A percentile compares a stretch with the other conserved stretches of the same genome.
These are phyloP conservation scores for Gastracanthus pulcherrimus DNA, from an alignment of 2,888 invertebrate species.

Conservation along the genomic window DNA sequence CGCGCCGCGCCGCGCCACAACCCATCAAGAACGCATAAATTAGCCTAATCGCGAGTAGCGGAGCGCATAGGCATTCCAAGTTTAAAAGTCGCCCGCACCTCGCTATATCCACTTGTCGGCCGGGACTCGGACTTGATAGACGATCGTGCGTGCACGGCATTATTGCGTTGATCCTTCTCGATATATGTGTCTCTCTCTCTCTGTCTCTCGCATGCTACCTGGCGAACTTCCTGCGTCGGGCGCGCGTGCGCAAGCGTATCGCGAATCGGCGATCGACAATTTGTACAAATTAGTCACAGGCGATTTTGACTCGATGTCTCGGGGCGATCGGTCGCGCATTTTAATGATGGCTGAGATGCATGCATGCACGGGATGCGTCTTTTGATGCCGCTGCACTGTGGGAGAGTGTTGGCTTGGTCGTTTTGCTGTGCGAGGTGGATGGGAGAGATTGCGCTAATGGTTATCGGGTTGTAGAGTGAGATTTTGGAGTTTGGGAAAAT, in stretches of 20 bases:
- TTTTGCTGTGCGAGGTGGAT: not conserved
- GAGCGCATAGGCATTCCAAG: not conserved
- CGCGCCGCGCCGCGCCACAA: too few species aligned
- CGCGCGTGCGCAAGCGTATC: constrained; percentile 51
- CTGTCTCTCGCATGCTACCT: not conserved
- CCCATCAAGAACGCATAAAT: constrained; percentile 12
- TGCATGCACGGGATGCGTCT: not conserved
- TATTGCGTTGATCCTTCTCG: too few species aligned
- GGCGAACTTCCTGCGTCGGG: not conserved
- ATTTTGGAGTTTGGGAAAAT: too few species aligned
- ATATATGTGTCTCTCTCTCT: not conserved
- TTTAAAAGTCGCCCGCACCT: constrained; percentile 3
- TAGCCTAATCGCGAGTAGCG: constrained; percentile 6
- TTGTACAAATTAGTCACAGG: constrained; percentile 48
- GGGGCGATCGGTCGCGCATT: constrained; percentile 20
- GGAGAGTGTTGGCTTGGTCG: not conserved
- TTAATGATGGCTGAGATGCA: constrained; percentile 15
- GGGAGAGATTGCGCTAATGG: not conserved
- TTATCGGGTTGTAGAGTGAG: not conserved
- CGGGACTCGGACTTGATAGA: constrained; percentile 43
- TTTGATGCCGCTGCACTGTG: not conserved
- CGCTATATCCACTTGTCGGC: not conserved
- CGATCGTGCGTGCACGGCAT: constrained; percentile 57
- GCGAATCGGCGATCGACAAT: constrained; percentile 34
- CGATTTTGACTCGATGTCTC: constrained; percentile 12